Percentiles rank a stretch among this genome's conserved stretches.
Conservation (phyloP, 2,797 vertebrate genomes). For the Gallinago stenura region DNA sequence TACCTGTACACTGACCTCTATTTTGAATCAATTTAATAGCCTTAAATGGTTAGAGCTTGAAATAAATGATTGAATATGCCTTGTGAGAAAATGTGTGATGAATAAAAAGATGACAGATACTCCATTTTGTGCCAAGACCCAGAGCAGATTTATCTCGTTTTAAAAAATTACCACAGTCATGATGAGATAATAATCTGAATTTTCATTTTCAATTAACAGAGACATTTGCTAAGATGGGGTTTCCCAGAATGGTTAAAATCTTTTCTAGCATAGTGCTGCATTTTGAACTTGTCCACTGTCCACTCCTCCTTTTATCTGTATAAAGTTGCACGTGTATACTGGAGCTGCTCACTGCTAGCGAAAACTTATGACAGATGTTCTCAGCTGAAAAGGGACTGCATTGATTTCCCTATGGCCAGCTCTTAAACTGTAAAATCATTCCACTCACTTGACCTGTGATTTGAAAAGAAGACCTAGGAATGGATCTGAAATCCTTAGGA, state of each 20-base stretch:
- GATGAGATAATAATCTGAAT: conserved; percentile 25
- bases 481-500: background rate
- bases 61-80: conserved; percentile 69
- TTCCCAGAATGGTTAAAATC: background rate
- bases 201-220: conserved; percentile 44
- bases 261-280: background rate
- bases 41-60: conserved; percentile 70
- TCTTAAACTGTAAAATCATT: background rate
- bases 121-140: conserved; percentile 25
- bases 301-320: accelerated
- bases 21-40: conserved; percentile 71
- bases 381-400: background rate
- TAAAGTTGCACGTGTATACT: background rate
- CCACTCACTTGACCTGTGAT: background rate
- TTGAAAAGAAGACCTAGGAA: background rate
- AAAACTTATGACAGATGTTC: background rate
- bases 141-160: conserved; percentile 24
- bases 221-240: background rate
- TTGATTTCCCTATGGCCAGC: background rate
- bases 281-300: background rate
- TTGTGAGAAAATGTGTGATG: conserved; percentile 53
- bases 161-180: background rate
- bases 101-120: conserved; percentile 49
- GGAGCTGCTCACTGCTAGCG: background rate
- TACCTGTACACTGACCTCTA: conserved; percentile 50